Base-by-base conservation (phyloP, 1,140 invertebrate genomes). In the Drosophila ambigua region DNA sequence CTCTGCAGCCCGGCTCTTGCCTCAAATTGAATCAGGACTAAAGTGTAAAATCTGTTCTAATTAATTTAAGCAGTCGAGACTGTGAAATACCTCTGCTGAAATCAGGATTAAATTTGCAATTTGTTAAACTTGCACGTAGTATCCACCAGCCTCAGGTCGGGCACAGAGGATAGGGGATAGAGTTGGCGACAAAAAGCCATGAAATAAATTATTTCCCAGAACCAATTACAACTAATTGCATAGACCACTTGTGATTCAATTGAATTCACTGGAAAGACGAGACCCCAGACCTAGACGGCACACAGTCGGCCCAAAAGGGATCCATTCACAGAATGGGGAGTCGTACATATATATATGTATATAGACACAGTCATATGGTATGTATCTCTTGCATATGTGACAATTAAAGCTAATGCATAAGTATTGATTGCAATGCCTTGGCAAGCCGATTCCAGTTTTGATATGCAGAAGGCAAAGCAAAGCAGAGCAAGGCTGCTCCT, bases 201-300 rank as follows among this genome's bases (percentile, higher is more conserved):
- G 67, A 79, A 76, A 80, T 80, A 80, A 79, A 80, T 80, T 80
- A 80, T 80, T 79, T 80, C 78, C 78, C 79, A 72, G 72, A 80
- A 80, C 76, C 78, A 80, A 80, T 80, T 80, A 80, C 78, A 80
- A 79, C 77, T 80, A 80, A 80, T 80, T 79, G 77, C 66, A 80
- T 71, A 76, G 77, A 76, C 77, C 78, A 79, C 72, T 79, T 80
- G 77, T 71, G 76, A 79, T 79, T 75, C 77, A 79, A 80, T 80
- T 79, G 67, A 76, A 80, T 80, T 79, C 77, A 80, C 66, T 71
- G 64, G 77, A 76, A 11, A 39, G 35, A 11, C 35, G 11, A 39
- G 35, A 75, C 50, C 54, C 60, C 71, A 65, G 53, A 61, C 54
- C 15, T 26, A 45, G 39, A 20, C 41, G 15, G n/a, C 24, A 45